Evolutionary conservation across 2,113 vertebrate species (phyloP), one percentile per base, ranked within the genome.

Genomic region (Prietella phreatophila): DNA sequence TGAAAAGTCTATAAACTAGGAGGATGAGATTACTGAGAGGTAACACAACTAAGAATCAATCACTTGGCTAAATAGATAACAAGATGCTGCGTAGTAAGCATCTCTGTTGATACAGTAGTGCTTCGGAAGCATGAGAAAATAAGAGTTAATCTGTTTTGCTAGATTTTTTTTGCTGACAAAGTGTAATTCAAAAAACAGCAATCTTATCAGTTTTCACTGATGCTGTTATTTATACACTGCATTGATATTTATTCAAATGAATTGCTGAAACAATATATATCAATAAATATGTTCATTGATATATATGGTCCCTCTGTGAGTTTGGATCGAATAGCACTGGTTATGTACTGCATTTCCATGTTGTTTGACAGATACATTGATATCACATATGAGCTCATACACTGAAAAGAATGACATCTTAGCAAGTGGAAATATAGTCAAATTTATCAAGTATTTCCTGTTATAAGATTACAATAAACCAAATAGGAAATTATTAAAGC

Each of bases 291-390:
- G n/a, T 36, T 36, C 36, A 36, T 36, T 36, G 36, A 36, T 36
- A 36, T 36, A 36, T 36, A 36, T 36, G 30, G 55, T n/a, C 55
- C 55, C 53, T 76, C 15, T 75, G 75, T 47, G 82, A 81, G 42
- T 56, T 78, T 86, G 47, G 71, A 83, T 85, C 55, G 42, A 85
- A 88, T 85, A 20, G 65, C 39, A 60, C 6, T 47, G 42, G 42
- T n/a, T 25, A 78, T 78, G 42, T 47, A 78, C 25, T 78, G 22
- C 42, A 76, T 14, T 27, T 39, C 6, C 33, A 73, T 73, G 69
- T 76, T 50, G 73, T 76, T 50, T 27, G 25, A 76, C 25, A 78
- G 42, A 50, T 25, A 78, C 22, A n/a, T 27, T 11, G 42, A 50
- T 42, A 50, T 50, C 5, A 78, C 75, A 50, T 3, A 78, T 78